Evolutionary conservation across 2,888 invertebrate genomes (phyloP), one percentile per base, ranked within the genome.

Genomic region (Agrochola litura): DNA sequence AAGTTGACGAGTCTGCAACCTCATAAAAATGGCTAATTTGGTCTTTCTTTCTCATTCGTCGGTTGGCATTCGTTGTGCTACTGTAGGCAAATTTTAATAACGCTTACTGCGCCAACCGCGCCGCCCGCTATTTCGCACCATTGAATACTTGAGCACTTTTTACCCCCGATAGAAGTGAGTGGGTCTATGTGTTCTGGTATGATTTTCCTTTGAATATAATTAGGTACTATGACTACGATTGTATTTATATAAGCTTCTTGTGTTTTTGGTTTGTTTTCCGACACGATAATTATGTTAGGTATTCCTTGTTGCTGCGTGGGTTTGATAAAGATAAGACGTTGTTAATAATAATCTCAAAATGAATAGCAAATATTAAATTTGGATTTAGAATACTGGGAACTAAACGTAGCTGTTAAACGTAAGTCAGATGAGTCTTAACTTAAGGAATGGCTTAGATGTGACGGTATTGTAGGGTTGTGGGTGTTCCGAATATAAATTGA

Each of bases 21-120:
- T 93, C 91, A 92, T 93, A 92, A 93, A 93, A 94, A 92, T 90
- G 90, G 92, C 92, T 93, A 94, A 94, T 94, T 94, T 94, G 86
- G 91, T 90, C 91, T 92, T 93, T 93, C 92, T 93, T 93, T 92
- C 92, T 90, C 91, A 92, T 91, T 92, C 92, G 89, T 89, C 89
- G 91, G 90, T 89, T 91, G 93, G 93, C 91, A 88, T 89, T 92
- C 90, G 91, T 91, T 92, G 90, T 91, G 93, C 93, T 83, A 86
- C 89, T 89, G 93, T 94, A 94, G 93, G 94, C 94, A 94, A 94
- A 94, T 94, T 95, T 95, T 95, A 95, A 95, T 95, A 94, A 94
- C 91, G 95, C 94, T 94, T 93, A 94, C 94, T 91, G 90, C 90
- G 92, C 87, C 91, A 90, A 90, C 90, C 90, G 90, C 90, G 88